A percentile compares a stretch with the other conserved stretches of the same genome.
Conservation (phyloP, 2,797 vertebrate genomes). For the Denticeps clupeoides region DNA sequence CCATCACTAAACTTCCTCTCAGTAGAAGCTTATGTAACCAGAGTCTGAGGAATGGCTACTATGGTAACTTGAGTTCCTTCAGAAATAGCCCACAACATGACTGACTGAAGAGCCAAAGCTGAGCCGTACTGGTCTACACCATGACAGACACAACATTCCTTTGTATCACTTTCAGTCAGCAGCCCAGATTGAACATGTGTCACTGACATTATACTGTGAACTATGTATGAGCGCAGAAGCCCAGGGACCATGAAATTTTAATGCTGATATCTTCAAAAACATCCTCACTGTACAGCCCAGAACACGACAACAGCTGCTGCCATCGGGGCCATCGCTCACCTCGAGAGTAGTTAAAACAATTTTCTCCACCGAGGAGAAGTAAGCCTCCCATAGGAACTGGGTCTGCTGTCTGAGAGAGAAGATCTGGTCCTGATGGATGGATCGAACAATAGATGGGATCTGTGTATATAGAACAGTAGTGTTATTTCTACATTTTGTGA, state of each 20-base stretch:
- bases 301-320: no score
- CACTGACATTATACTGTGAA: no score
- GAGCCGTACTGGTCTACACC: no score
- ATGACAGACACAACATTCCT: no score
- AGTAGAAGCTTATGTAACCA: conserved; percentile 11
- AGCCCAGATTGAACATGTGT: no score
- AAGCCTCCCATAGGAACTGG: conserved; percentile 98
- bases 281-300: no score
- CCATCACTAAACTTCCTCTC: conserved; percentile 11
- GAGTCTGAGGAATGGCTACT: conserved; percentile 2
- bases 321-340: conserved; percentile 58
- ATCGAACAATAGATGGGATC: conserved; percentile 96
- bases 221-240: no score
- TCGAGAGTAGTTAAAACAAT: conserved; percentile 97
- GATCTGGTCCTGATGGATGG: conserved; percentile 98
- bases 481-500: no score
- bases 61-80: conserved; percentile 29
- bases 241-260: no score
- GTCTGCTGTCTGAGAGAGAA: conserved; percentile 97
- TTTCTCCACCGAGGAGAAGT: conserved; percentile 98
- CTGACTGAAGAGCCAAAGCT: conserved; percentile 23
- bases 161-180: no score
- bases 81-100: conserved; percentile 42
- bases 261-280: no score
- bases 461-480: conserved; percentile 38